Conservation (phyloP, 2,113 vertebrate genomes). For the Nettapus auritus region DNA sequence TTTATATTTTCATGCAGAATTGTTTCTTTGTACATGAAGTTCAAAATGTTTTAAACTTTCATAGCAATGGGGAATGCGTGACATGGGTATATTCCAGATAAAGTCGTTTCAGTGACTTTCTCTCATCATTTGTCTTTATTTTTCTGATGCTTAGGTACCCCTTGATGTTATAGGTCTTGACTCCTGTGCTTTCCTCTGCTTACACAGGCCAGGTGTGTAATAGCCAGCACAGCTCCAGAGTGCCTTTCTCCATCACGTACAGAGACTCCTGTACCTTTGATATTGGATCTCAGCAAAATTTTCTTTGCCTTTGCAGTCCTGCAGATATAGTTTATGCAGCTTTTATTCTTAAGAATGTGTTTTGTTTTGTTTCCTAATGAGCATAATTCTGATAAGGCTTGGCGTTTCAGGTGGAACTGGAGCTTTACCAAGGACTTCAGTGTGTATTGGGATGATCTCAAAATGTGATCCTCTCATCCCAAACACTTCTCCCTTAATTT, state of each 20-base stretch:
- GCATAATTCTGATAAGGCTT: neutral
- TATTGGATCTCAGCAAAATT: neutral
- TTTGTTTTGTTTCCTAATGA: no score
- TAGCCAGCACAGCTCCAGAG: neutral
- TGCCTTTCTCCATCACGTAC: neutral
- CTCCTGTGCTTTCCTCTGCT: neutral
- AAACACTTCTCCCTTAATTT: neutral
- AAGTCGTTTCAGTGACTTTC: neutral
- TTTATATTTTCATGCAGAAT: conserved; percentile 11
- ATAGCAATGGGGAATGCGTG: neutral
- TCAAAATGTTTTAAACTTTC: conserved; percentile 7
- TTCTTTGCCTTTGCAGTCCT: neutral
- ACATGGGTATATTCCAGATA: neutral
- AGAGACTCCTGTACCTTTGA: neutral
- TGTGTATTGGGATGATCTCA: neutral
- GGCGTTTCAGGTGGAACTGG: neutral
- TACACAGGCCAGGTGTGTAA: neutral
- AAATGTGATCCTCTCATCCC: neutral
- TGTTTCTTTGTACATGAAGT: conserved; percentile 21
- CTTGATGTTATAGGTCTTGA: neutral
- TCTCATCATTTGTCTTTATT: neutral
- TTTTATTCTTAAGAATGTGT: neutral
- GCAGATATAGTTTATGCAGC: neutral
- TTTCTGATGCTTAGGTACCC: neutral
- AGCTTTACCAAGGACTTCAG: neutral